Conservation (phyloP, 2,797 vertebrate genomes). For the Crocodylus rhombifer region DNA sequence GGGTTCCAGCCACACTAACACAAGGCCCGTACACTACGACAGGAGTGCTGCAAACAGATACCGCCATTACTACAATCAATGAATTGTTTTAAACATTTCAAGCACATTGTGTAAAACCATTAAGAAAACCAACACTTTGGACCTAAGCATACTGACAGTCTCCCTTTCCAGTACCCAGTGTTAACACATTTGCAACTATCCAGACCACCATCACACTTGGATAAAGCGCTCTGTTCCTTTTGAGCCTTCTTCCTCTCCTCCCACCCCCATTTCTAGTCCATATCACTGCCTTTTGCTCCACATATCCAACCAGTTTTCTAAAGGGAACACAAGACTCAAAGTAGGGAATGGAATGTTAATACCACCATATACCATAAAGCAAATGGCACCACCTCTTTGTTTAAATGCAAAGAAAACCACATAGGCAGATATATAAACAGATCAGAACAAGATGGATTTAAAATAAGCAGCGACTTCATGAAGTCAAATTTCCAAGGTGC, state of each 20-base stretch:
- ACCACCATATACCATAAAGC: constrained; percentile 3
- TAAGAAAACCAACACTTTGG: constrained; percentile 44
- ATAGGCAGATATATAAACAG: constrained; percentile 12
- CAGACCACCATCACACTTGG: not conserved
- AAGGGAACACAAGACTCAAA: not conserved
- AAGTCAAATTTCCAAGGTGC: not conserved
- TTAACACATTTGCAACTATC: not conserved
- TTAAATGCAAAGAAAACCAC: constrained; percentile 66
- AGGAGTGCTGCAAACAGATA: not conserved
- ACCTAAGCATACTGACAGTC: constrained; percentile 32
- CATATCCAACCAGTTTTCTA: not conserved
- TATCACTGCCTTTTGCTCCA: not conserved
- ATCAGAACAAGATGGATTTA: not conserved
- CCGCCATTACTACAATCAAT: not conserved
- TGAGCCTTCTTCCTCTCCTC: not conserved
- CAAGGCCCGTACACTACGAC: constrained; percentile 43
- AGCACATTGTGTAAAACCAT: constrained; percentile 54
- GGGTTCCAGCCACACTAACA: not conserved
- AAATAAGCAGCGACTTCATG: constrained; percentile 11
- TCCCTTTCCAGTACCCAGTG: not conserved
- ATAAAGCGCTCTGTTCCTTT: not conserved
- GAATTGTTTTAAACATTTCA: constrained; percentile 47
- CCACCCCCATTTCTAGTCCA: not conserved
- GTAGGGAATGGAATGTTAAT: constrained; percentile 21
- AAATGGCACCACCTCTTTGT: constrained; percentile 49